These are phyloP conservation scores for Euplexia lucipara DNA, from an alignment of 2,888 invertebrate species.

Conservation along the genomic window DNA sequence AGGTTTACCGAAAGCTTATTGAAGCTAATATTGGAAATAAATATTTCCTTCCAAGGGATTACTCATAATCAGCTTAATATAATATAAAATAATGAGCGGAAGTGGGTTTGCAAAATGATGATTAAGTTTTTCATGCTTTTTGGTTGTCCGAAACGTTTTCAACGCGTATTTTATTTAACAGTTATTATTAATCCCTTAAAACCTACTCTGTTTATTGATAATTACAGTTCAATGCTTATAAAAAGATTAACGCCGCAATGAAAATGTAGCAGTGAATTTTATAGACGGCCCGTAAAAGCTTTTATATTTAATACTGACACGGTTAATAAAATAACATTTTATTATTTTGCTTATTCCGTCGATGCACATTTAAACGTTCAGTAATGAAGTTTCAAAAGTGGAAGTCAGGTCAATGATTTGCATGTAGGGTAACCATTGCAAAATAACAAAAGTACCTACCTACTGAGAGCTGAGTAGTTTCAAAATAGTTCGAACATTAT, in stretches of 20 bases:
- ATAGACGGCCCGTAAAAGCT: no score
- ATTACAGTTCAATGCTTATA: not conserved
- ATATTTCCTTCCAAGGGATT: conserved; percentile 6
- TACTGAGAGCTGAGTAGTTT: no score
- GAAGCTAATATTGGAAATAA: conserved; percentile 16
- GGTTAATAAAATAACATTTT: no score
- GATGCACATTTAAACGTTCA: no score
- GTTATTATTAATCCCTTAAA: not conserved
- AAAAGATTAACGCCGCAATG: not conserved
- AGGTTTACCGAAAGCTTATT: not conserved
- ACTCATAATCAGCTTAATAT: conserved; percentile 20
- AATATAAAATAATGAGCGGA: conserved; percentile 10
- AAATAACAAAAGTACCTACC: no score
- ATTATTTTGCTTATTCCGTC: no score
- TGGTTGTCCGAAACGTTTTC: not conserved
- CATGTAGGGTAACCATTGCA: no score
- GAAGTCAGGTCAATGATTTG: no score
- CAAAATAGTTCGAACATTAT: no score
- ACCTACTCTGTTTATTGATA: not conserved
- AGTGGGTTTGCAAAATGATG: conserved; percentile 7
- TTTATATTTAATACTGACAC: no score
- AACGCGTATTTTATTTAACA: not conserved
- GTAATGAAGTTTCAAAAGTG: no score
- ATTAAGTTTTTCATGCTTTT: not conserved
- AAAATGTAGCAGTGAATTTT: no score